phyloP scores from a whole-genome alignment of 1,140 invertebrate genomes.

The Augochlora pura region DNA sequence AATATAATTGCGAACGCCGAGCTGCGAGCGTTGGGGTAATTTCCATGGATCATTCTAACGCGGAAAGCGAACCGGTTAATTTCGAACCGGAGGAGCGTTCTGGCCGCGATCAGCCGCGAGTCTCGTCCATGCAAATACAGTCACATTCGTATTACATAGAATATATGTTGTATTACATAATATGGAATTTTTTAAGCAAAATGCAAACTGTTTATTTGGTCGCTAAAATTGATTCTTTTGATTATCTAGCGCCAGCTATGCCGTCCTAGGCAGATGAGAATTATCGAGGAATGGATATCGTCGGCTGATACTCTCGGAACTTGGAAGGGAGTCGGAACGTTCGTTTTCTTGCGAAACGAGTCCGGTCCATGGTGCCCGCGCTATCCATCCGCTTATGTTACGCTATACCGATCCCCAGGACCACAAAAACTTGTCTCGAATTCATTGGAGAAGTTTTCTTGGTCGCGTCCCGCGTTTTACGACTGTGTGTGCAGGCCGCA shows the following conservation, averaged over 20 bases:
- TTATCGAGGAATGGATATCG: slow-evolving; percentile 9
- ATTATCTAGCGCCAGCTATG: no score
- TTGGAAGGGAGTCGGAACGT: background rate
- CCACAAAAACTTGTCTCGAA: slow-evolving; percentile 1
- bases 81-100: slow-evolving; percentile 7
- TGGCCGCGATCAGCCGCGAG: background rate
- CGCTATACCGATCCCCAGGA: background rate
- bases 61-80: background rate
- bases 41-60: background rate
- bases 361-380: background rate
- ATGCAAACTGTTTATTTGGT: no score
- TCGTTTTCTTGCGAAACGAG: background rate
- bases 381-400: background rate
- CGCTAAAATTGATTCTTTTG: no score
- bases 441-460: slow-evolving; percentile 1
- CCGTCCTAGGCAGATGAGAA: slow-evolving; percentile 16
- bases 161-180: slow-evolving; percentile 2
- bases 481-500: no score
- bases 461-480: background rate
- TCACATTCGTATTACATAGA: slow-evolving; percentile 31
- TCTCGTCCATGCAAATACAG: background rate
- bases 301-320: background rate
- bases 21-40: background rate
- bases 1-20: background rate
- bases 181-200: no score